Evolutionary conservation across 2,888 invertebrate genomes (phyloP), one percentile per base, ranked within the genome.

Genomic region (Zygogramma bicolorata): DNA sequence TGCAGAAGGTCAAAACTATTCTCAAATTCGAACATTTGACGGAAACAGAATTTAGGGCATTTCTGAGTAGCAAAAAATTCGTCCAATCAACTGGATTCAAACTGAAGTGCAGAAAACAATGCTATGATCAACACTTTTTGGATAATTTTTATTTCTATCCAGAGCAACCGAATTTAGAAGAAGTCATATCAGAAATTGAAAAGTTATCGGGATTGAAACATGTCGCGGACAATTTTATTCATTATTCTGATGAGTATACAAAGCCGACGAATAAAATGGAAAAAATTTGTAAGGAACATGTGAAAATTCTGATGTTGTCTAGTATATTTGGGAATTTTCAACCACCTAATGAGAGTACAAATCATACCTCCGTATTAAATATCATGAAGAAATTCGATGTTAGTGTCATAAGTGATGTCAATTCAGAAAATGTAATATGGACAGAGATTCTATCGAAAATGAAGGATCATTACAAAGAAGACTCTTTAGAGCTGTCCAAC

Each of bases 91-190:
- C 59, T 38, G 53, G 53, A 13, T 53, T 46, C 22, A 68, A 53
- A 61, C 31, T 72, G 13, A 49, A 10, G 1, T 61, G 68, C 29
- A 68, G 61, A 46, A 53, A 10, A n/a, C 60, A 29, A 25, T 38
- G 10, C n/a, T n/a, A 38, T 38, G 42, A 49, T 38, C 10, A 59
- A 22, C 4, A 68, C 0, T 72, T 72, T 57, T 61, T 72, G 31
- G 25, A 57, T 1, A 38, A 42, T 10, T 72, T 72, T 61, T 68
- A 68, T 58, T 68, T 72, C 29, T 65, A 72, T 53, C 60, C 72
- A 27, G 27, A 72, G 3, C 72, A 72, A 15, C 40, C 65, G 15
- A 22, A 61, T 27, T 25, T 68, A 57, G 61, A 65, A 1, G 18
- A 25, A 13, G 53, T 72, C 18, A 13, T 27, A 10, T 13, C 18